Conservation (phyloP, 2,113 vertebrate species). For the Pomatostomus ruficeps region DNA sequence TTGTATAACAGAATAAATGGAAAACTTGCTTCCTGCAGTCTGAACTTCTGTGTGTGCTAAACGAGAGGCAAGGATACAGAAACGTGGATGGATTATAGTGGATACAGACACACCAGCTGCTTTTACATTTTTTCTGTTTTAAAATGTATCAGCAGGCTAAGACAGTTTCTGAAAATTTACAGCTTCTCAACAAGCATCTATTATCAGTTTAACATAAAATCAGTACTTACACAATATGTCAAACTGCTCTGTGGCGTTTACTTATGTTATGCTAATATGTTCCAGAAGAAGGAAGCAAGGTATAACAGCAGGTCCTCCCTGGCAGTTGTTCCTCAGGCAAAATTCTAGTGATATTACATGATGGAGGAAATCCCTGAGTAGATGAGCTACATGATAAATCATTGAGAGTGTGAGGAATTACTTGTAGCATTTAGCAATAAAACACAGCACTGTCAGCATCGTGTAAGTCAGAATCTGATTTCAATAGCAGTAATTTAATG, state of each 20-base stretch:
- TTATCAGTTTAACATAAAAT: conserved; percentile 18
- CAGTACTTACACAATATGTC: background rate
- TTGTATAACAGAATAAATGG: background rate
- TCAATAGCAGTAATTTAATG: background rate
- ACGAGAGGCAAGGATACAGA: background rate
- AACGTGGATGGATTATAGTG: background rate
- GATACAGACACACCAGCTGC: background rate
- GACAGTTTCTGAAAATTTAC: background rate
- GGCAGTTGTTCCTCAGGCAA: conserved; percentile 30
- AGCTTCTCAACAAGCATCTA: background rate
- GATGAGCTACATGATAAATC: conserved; percentile 11
- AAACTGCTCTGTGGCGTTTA: background rate
- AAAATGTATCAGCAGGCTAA: background rate
- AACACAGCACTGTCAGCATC: background rate
- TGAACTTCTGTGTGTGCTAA: background rate
- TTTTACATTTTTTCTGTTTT: background rate
- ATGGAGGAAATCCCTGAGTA: background rate
- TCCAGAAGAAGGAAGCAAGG: conserved; percentile 3
- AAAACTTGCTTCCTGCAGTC: background rate
- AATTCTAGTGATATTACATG: background rate
- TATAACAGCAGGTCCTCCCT: background rate
- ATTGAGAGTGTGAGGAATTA: background rate
- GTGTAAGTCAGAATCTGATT: background rate
- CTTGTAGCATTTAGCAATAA: conserved; percentile 21
- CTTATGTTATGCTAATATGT: conserved; percentile 3